phyloP scores from a whole-genome alignment of 2,113 vertebrate genomes.

The Aegotheles bennettii region DNA sequence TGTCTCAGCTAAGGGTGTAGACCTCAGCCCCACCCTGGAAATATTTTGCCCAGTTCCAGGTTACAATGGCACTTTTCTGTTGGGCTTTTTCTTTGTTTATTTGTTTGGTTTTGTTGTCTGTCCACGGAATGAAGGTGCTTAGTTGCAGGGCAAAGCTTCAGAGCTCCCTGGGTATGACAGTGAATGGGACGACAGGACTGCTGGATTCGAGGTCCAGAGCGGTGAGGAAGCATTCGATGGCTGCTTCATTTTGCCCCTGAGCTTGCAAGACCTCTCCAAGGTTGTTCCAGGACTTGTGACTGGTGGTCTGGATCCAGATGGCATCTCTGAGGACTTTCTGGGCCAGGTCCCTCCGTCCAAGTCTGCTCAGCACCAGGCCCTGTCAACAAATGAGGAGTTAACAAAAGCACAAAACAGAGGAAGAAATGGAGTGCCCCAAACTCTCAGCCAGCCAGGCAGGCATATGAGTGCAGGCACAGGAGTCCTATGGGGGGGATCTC shows the following conservation, averaged over 20 bases:
- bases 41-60: not conserved
- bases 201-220: conserved; percentile 95
- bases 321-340: conserved; percentile 94
- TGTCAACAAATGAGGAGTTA: conserved; percentile 62
- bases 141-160: conserved; percentile 55
- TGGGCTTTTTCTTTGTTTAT: not conserved
- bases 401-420: not conserved
- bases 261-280: conserved; percentile 92
- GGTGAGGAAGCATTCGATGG: conserved; percentile 89
- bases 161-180: conserved; percentile 90
- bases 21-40: not conserved
- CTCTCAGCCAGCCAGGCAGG: not conserved
- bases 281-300: conserved; percentile 90
- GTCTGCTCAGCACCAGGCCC: conserved; percentile 86
- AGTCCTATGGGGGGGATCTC: not conserved
- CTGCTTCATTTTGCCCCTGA: conserved; percentile 80
- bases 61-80: conserved; percentile 3
- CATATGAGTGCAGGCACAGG: rapidly evolving
- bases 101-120: not conserved
- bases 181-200: conserved; percentile 90
- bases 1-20: not conserved
- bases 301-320: conserved; percentile 84
- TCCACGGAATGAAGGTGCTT: not conserved
- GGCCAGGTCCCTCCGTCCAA: conserved; percentile 81
- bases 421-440: not conserved